Evolutionary conservation across 2,113 vertebrate genomes (phyloP), one percentile per base, ranked within the genome.

Genomic region (Oreocharis arfaki): DNA sequence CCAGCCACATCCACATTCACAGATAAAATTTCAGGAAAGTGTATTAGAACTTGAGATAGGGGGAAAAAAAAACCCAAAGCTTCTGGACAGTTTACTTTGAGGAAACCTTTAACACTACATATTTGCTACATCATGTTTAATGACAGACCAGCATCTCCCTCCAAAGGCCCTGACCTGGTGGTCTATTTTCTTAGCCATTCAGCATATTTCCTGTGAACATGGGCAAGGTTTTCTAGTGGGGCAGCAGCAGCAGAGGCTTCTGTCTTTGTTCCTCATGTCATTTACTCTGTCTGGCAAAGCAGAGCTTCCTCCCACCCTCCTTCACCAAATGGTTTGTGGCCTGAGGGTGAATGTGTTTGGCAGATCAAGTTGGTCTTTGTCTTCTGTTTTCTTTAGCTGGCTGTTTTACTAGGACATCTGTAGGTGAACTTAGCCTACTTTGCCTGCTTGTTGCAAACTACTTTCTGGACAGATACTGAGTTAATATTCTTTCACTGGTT

Each of bases 351-450:
- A 95, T 93, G 75, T 65, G 47, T 93, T 95, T 84, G 83, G 74
- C 86, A 91, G 84, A 83, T 89, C 52, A 78, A 91, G 70, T 60
- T 94, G 69, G 44, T 70, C 42, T 94, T 92, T 88, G 61, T 69
- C 41, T 83, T 80, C 69, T 90, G 49, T 73, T 94, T 91, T 87
- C n/a, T 77, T 79, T 86, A 44, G 35, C 39, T 75, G 50, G 13
- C 68, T 89, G 16, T 86, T 94, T 94, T 55, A 18, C 16, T 88
- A 26, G 89, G 50, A 59, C 61, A 77, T 42, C 67, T 95, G 75
- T 88, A 95, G 84, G 84, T 86, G 94, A 96, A 93, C 91, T 86
- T 82, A 90, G 47, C 85, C 64, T 92, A 20, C 41, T 52, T 65
- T 56, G 84, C 77, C 60, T 84, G 0, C 47, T 77, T 89, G 42